phyloP scores from a whole-genome alignment of 2,888 invertebrate species.

The Coremacera marginata region DNA sequence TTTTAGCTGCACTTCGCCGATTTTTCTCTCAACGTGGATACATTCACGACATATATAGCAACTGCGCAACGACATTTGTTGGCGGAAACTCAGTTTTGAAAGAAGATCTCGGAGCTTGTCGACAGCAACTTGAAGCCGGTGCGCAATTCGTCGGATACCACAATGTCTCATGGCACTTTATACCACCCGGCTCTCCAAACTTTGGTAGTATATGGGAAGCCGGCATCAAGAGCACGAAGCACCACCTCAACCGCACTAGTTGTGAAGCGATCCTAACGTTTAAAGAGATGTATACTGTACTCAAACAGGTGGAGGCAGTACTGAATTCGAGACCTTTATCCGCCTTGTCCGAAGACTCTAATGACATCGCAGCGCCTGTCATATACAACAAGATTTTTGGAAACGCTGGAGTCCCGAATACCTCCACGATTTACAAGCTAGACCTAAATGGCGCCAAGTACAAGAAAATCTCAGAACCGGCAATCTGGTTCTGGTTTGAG shows the following conservation, averaged over 20 bases:
- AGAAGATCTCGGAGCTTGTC: neutral
- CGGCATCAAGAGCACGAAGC: slow-evolving; percentile 15
- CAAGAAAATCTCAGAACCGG: neutral
- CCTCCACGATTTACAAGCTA: neutral
- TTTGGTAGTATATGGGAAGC: neutral
- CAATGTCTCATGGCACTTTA: slow-evolving; percentile 7
- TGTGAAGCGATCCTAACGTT: slow-evolving; percentile 16
- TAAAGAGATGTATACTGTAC: slow-evolving; percentile 32
- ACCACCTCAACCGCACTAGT: slow-evolving; percentile 13
- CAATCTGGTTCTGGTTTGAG: neutral
- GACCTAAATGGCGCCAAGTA: neutral
- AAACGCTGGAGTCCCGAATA: slow-evolving; percentile 27
- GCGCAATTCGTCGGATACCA: neutral
- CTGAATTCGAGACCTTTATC: slow-evolving; percentile 21
- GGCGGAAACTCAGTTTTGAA: neutral
- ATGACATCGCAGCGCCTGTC: slow-evolving; percentile 36
- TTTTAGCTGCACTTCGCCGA: neutral
- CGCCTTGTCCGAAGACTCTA: slow-evolving; percentile 31
- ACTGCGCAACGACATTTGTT: neutral
- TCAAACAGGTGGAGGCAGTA: slow-evolving; percentile 19
- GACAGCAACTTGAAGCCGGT: neutral
- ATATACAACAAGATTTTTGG: slow-evolving; percentile 27
- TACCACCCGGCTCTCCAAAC: slow-evolving; percentile 2
- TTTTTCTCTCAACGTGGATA: neutral
- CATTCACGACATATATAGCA: neutral